phyloP scores from a whole-genome alignment of 1,140 invertebrate species.

The Archivesica marissinica region DNA sequence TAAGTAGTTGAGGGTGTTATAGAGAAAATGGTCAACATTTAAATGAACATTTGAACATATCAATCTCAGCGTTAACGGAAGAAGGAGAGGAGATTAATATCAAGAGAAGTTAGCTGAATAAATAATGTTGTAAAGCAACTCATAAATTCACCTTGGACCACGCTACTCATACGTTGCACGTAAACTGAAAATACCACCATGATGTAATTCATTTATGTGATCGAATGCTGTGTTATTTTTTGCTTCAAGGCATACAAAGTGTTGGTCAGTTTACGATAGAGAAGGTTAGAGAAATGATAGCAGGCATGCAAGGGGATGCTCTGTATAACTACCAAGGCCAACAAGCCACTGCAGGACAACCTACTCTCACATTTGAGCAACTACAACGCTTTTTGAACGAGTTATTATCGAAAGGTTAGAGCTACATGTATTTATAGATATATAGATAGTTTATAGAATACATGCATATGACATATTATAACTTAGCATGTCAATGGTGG shows the following conservation, averaged over 20 bases:
- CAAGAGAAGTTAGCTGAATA: no score
- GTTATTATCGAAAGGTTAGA: conserved; percentile 2
- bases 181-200: no score
- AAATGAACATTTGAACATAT: no score
- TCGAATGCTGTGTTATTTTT: no score
- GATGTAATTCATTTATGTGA: no score
- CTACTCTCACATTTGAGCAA: neutral
- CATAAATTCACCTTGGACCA: no score
- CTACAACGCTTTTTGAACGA: conserved; percentile 1
- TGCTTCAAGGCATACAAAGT: conserved; percentile 11
- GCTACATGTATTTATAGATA: neutral
- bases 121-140: no score
- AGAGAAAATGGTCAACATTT: no score
- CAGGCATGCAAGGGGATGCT: neutral
- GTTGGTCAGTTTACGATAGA: conserved; percentile 14
- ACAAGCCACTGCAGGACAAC: neutral
- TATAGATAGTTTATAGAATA: neutral
- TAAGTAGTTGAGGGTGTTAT: no score
- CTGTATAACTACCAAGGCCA: conserved; percentile 3
- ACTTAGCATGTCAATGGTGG: neutral
- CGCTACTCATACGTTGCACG: no score
- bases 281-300: neutral
- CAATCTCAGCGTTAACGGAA: neutral
- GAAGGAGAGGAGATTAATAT: neutral
- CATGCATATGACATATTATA: neutral